phyloP scores from a whole-genome alignment of 1,140 invertebrate genomes.

The Macrotrachela quadricornifera region DNA sequence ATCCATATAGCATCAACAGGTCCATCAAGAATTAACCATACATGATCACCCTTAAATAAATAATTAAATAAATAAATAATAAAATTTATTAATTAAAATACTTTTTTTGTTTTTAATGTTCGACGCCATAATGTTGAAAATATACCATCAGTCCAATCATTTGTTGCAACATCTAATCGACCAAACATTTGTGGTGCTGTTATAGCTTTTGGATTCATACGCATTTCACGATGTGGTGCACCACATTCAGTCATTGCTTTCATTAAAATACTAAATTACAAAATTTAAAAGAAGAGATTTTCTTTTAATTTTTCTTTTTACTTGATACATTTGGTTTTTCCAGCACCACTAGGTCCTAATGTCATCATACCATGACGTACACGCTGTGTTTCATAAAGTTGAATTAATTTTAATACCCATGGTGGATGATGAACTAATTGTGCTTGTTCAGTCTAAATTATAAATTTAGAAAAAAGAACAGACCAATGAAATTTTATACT shows the following conservation, averaged over 20 bases:
- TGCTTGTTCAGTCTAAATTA: conserved; percentile 14
- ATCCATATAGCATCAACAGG: conserved; percentile 34
- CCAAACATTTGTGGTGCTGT: conserved; percentile 93
- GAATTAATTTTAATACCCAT: conserved; percentile 80
- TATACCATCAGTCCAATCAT: conserved; percentile 93
- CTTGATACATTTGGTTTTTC: conserved; percentile 79
- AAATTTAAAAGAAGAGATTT: too few relatives aligned
- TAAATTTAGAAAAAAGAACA: too few relatives aligned
- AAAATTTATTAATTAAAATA: too few relatives aligned
- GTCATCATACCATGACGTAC: conserved; percentile 92
- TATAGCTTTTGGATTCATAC: conserved; percentile 94
- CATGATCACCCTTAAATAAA: conserved; percentile 19
- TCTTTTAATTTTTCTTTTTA: neutral
- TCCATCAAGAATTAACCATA: conserved; percentile 30
- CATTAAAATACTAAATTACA: conserved; percentile 51
- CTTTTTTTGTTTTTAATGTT: conserved; percentile 62
- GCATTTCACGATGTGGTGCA: conserved; percentile 47
- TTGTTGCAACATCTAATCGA: conserved; percentile 74
- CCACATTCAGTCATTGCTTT: conserved; percentile 35
- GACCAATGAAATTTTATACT: conserved; percentile 29
- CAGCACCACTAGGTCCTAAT: conserved; percentile 70
- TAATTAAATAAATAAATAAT: too few relatives aligned
- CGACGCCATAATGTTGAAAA: conserved; percentile 86
- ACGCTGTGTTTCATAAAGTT: conserved; percentile 81
- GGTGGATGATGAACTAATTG: conserved; percentile 69